Evolutionary conservation across 1,140 invertebrate genomes (phyloP).

Genomic region (Cotesia vestalis): DNA sequence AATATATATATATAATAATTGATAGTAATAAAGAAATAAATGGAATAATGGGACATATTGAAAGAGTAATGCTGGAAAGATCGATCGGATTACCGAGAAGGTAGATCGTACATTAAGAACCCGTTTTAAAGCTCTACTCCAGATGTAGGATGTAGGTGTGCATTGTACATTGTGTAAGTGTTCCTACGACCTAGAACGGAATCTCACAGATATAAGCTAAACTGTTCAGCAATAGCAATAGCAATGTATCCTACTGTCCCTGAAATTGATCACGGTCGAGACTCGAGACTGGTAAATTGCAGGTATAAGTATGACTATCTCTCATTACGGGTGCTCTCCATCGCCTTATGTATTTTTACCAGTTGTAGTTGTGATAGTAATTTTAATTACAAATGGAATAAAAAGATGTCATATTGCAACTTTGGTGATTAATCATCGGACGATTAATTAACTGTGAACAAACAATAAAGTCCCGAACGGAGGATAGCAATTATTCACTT

Average conservation of each 20-base stretch:
- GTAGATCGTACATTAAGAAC: constrained; percentile 16
- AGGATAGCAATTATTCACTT: too few species aligned
- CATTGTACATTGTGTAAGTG: not conserved
- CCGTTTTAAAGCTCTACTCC: constrained; percentile 12
- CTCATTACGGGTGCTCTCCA: not conserved
- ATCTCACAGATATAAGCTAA: not conserved
- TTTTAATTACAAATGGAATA: not conserved
- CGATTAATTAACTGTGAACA: too few species aligned
- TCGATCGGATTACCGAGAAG: constrained; percentile 23
- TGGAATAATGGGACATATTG: constrained; percentile 9
- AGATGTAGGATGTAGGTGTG: too few species aligned
- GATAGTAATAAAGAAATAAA: not conserved
- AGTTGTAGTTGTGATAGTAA: not conserved
- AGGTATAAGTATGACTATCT: constrained; percentile 1
- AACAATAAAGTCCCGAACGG: too few species aligned
- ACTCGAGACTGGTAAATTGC: not conserved
- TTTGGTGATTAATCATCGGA: too few species aligned
- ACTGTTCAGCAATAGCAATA: not conserved
- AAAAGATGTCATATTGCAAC: too few species aligned
- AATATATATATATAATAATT: not conserved
- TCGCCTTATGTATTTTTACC: not conserved
- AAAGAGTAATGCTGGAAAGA: constrained; percentile 7
- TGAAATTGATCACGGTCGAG: constrained; percentile 30
- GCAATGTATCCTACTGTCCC: constrained; percentile 25
- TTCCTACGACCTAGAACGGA: constrained; percentile 13